phyloP scores from a whole-genome alignment of 2,888 invertebrate species.

The Agrochola macilenta region DNA sequence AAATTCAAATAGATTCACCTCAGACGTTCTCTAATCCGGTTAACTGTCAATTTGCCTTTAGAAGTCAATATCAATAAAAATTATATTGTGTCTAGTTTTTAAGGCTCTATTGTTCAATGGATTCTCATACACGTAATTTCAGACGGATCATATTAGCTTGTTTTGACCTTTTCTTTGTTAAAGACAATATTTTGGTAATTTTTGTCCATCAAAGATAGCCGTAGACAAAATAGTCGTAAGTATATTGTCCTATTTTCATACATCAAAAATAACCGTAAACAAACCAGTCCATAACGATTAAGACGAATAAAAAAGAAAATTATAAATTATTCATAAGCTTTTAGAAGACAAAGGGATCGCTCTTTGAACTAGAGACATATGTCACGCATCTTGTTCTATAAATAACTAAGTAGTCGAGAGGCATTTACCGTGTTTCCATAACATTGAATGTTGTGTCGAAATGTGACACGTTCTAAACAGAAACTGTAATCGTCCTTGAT shows the following conservation, averaged over 20 bases:
- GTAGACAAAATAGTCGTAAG: not conserved
- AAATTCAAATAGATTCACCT: not conserved
- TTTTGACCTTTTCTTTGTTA: not conserved
- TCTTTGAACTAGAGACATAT: slow-evolving; percentile 16
- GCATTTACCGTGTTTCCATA: slow-evolving; percentile 8
- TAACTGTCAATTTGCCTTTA: too few species aligned
- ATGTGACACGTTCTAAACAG: slow-evolving; percentile 35
- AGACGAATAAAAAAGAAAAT: not conserved
- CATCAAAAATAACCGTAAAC: not conserved
- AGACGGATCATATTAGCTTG: not conserved
- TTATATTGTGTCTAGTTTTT: not conserved
- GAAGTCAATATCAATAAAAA: too few species aligned
- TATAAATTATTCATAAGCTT: slow-evolving; percentile 12
- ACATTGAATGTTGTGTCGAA: slow-evolving; percentile 39
- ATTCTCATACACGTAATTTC: not conserved
- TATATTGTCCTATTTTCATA: not conserved
- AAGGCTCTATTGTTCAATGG: not conserved
- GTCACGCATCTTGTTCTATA: slow-evolving; percentile 28
- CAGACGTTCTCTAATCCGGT: not conserved
- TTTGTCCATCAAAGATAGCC: not conserved
- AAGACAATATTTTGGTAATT: not conserved
- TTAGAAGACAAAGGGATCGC: slow-evolving; percentile 7
- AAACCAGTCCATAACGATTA: not conserved
- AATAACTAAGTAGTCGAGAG: slow-evolving; percentile 26
- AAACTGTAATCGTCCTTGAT: slow-evolving; percentile 58